phyloP scores from a whole-genome alignment of 1,140 invertebrate genomes.

The Linepithema humile region DNA sequence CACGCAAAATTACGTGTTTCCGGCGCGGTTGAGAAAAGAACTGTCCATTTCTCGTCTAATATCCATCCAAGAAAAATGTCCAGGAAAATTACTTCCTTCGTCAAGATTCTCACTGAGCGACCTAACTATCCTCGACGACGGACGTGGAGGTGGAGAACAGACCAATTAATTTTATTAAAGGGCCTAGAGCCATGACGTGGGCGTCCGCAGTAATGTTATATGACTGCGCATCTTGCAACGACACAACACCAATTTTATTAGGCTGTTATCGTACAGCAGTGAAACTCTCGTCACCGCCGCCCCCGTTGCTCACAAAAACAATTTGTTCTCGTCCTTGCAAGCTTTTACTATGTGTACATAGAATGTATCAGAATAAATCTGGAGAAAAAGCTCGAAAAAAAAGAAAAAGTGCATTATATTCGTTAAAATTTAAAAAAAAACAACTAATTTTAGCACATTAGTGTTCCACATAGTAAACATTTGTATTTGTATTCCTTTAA shows the following conservation, averaged over 20 bases:
- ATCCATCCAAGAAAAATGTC: neutral
- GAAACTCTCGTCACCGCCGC: slow-evolving; percentile 58
- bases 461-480: too few species aligned
- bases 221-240: slow-evolving; percentile 47
- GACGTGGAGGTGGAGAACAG: neutral
- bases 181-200: neutral
- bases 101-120: neutral
- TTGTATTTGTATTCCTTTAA: too few species aligned
- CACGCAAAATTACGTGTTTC: neutral
- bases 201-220: slow-evolving; percentile 1
- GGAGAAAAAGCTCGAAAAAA: too few species aligned
- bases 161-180: slow-evolving; percentile 67
- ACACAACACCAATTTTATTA: slow-evolving; percentile 72
- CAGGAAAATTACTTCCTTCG: neutral
- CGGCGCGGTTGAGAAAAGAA: neutral
- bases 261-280: slow-evolving; percentile 67
- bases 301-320: neutral
- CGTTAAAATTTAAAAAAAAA: neutral
- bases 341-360: neutral
- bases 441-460: neutral
- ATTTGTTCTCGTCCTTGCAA: neutral
- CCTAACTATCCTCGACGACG: neutral
- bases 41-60: neutral
- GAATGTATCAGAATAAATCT: too few species aligned
- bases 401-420: neutral